phyloP scores from a whole-genome alignment of 2,888 invertebrate genomes.

The Cryptophagus acutangulus region DNA sequence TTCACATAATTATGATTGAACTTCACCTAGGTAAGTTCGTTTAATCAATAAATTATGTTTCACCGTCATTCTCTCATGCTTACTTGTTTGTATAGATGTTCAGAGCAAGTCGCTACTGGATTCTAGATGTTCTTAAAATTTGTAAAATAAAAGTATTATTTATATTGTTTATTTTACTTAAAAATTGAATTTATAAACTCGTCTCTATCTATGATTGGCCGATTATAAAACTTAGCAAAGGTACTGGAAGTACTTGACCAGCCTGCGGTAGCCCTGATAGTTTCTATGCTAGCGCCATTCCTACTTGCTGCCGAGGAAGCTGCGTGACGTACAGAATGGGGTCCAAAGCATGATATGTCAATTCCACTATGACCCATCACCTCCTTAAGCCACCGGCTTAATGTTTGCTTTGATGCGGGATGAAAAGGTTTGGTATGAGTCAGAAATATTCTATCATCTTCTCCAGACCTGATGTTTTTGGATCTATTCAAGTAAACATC shows the following conservation, averaged over 20 bases:
- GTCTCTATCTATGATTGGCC: neutral
- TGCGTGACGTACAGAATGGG: slow-evolving; percentile 3
- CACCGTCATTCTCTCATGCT: no score
- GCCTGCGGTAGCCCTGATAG: neutral
- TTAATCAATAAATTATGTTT: no score
- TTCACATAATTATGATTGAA: no score
- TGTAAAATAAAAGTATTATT: no score
- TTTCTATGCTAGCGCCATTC: neutral
- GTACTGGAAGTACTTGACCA: neutral
- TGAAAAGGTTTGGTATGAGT: neutral
- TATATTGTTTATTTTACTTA: no score
- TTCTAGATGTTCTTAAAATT: no score
- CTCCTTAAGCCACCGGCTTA: neutral
- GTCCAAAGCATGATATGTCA: neutral
- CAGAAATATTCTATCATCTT: neutral
- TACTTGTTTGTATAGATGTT: no score
- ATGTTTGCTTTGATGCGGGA: neutral
- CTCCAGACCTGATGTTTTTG: neutral
- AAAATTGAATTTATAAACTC: neutral
- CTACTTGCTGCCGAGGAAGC: neutral
- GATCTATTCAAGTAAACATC: neutral
- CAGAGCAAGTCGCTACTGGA: no score
- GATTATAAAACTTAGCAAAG: slow-evolving; percentile 2
- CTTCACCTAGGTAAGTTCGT: no score
- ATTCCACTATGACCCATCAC: neutral